phyloP scores from a whole-genome alignment of 2,888 invertebrate genomes.

The Dryococelus australis region DNA sequence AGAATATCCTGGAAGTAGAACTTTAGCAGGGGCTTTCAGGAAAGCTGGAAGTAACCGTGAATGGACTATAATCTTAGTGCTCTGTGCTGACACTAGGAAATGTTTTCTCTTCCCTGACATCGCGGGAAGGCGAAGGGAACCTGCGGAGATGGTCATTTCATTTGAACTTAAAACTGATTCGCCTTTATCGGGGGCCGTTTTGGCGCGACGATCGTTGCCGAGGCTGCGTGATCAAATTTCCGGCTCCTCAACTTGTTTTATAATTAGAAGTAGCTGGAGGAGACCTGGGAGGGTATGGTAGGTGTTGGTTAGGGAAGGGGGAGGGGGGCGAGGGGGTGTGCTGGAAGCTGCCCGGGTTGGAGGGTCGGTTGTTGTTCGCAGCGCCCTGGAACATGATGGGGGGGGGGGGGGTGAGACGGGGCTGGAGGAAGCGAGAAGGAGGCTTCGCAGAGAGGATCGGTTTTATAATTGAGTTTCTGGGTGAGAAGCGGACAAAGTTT shows the following conservation, averaged over 20 bases:
- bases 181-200: not conserved
- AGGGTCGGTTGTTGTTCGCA: not conserved
- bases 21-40: too few relatives aligned
- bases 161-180: not conserved
- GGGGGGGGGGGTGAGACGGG: too few relatives aligned
- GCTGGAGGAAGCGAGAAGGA: not conserved
- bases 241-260: not conserved
- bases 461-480: slow-evolving; percentile 31
- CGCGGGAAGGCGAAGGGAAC: too few relatives aligned
- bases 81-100: too few relatives aligned
- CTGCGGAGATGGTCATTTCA: too few relatives aligned
- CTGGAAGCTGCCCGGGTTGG: not conserved
- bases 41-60: too few relatives aligned
- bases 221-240: not conserved
- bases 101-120: too few relatives aligned
- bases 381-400: not conserved
- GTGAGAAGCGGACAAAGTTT: slow-evolving; percentile 28
- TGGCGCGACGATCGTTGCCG: not conserved
- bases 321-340: not conserved
- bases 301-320: too few relatives aligned
- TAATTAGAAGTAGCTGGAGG: not conserved
- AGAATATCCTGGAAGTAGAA: too few relatives aligned
- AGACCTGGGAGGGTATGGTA: not conserved
- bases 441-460: slow-evolving; percentile 18
- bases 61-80: too few relatives aligned